A percentile compares a stretch with the other conserved stretches of the same genome.
These are phyloP conservation scores for Potorous gilbertii DNA, from an alignment of 2,797 vertebrate species.

Conservation along the genomic window DNA sequence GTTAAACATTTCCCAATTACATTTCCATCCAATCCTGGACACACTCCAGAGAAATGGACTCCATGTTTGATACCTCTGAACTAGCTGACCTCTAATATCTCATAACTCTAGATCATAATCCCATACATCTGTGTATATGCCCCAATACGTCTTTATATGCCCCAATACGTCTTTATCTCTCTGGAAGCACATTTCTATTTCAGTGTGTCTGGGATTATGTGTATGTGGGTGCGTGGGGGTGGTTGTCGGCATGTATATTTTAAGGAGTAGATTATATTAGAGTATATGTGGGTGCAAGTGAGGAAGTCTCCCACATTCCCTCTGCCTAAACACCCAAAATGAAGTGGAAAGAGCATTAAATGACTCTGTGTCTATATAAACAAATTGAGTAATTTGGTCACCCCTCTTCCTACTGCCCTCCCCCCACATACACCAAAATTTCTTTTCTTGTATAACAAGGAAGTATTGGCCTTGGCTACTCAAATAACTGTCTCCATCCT, in stretches of 20 bases:
- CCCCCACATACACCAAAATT: conserved; percentile 68
- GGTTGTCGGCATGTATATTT: neutral
- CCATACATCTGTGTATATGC: neutral
- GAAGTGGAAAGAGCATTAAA: conserved; percentile 36
- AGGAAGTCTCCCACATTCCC: neutral
- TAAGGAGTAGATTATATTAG: neutral
- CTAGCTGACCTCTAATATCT: neutral
- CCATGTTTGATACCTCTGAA: neutral
- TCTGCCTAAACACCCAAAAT: neutral
- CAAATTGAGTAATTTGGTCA: conserved; percentile 70
- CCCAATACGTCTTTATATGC: neutral
- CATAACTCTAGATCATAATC: neutral
- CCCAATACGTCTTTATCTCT: neutral
- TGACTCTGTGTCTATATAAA: conserved; percentile 68
- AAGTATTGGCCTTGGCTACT: conserved; percentile 41
- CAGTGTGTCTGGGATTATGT: neutral
- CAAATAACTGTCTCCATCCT: conserved; percentile 12
- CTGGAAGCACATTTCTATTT: neutral
- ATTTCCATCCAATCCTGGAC: neutral
- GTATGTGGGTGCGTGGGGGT: neutral
- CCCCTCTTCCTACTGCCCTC: conserved; percentile 50
- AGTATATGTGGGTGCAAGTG: neutral
- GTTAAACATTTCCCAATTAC: neutral
- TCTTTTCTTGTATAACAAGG: conserved; percentile 50
- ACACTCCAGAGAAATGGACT: neutral